Conservation (phyloP, 2,113 vertebrate genomes). For the Ammospiza caudacuta region DNA sequence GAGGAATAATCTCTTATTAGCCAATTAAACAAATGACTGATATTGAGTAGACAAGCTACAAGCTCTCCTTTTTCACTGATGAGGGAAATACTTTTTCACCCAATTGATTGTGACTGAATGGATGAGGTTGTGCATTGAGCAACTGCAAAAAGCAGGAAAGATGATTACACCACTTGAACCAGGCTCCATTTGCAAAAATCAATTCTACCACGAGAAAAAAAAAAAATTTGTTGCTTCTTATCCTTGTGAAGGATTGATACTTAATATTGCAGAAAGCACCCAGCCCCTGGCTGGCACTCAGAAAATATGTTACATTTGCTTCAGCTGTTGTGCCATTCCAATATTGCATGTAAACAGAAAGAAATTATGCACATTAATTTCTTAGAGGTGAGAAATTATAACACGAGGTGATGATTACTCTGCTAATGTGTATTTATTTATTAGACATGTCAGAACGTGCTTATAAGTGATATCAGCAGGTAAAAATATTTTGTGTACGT, state of each 20-base stretch:
- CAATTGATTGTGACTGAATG: not conserved
- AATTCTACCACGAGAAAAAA: not conserved
- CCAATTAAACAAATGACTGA: not conserved
- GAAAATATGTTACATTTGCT: not conserved
- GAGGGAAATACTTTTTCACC: conserved; percentile 39
- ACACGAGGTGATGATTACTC: not conserved
- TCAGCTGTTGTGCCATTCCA: conserved; percentile 39
- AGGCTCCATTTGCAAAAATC: conserved; percentile 61
- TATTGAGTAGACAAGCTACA: not conserved
- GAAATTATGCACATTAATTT: conserved; percentile 33
- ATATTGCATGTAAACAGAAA: conserved; percentile 40
- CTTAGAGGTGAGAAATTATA: conserved; percentile 17
- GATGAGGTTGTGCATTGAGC: not conserved
- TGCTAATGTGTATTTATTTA: conserved; percentile 22
- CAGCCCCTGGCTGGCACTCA: not conserved
- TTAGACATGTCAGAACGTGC: not conserved
- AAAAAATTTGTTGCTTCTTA: conserved; percentile 27
- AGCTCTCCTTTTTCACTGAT: conserved; percentile 15
- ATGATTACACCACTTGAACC: conserved; percentile 25
- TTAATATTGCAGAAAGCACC: conserved; percentile 19
- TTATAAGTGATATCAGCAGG: not conserved
- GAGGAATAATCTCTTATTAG: not conserved
- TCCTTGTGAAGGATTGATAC: not conserved
- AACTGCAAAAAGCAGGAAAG: conserved; percentile 32
- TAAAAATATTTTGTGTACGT: not conserved